Evolutionary conservation across 2,113 vertebrate genomes (phyloP).

Genomic region (Stigmatopora nigra): DNA sequence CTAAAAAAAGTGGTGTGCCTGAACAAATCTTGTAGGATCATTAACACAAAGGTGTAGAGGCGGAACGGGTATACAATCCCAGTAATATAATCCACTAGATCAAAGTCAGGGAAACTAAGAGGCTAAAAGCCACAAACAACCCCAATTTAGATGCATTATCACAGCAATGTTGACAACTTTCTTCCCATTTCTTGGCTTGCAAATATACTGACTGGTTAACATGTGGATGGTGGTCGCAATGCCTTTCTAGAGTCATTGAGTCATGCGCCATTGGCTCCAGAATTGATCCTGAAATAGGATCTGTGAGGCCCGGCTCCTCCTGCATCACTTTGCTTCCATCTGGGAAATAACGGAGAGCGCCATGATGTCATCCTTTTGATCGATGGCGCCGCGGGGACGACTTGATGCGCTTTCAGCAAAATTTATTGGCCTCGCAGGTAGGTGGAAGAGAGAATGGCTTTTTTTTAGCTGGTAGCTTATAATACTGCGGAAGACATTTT

Average conservation of each 20-base stretch:
- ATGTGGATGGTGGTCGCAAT: neutral
- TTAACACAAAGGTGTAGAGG: constrained; percentile 12
- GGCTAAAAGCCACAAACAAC: neutral
- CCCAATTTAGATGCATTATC: neutral
- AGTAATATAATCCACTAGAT: constrained; percentile 2
- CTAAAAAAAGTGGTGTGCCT: constrained; percentile 14
- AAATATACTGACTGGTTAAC: neutral
- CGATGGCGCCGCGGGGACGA: constrained; percentile 34
- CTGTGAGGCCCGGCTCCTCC: neutral
- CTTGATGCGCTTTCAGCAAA: constrained; percentile 54
- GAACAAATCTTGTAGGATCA: constrained; percentile 34
- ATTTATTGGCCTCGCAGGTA: constrained; percentile 51
- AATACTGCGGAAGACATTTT: neutral
- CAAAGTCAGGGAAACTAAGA: neutral
- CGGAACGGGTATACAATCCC: constrained; percentile 8
- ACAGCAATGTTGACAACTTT: neutral
- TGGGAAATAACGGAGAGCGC: constrained; percentile 7
- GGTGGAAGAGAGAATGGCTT: constrained; percentile 30
- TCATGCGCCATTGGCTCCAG: constrained; percentile 25
- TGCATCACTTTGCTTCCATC: constrained; percentile 21
- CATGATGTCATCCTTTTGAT: constrained; percentile 61
- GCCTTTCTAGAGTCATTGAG: constrained; percentile 43
- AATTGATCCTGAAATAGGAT: neutral
- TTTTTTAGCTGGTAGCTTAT: neutral
- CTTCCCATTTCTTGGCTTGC: neutral